Evolutionary conservation across 2,797 vertebrate species (phyloP), one percentile per base, ranked within the genome.

Genomic region (Apogon talboti): DNA sequence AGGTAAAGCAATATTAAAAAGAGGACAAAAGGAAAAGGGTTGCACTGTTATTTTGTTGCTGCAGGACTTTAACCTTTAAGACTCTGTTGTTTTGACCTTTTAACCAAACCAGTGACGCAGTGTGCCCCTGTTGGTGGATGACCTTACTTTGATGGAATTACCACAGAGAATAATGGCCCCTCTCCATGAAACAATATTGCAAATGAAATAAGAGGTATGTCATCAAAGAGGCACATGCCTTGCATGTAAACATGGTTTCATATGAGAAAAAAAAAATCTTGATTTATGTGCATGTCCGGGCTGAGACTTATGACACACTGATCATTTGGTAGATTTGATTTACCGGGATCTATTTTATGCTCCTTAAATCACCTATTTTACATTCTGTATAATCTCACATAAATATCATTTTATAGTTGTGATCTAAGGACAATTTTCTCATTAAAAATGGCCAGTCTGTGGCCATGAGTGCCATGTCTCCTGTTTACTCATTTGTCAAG

Each of bases 91-190:
- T 88, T 82, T 91, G 91, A 91, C 90, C 89, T 92, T 92, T 91
- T 72, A 84, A 81, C 82, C 83, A 81, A 88, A 82, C 83, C 30
- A 0, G 57, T 90, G 90, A 91, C 49, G 81, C 75, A 70, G 81
- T 54, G 59, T 81, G 79, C 57, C 76, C 84, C 76, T 63, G 77
- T 83, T 81, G 73, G 82, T 59, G 74, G 70, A 75, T 91, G 89
- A 91, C 90, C 91, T 92, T 91, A 86, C 89, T 91, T 92, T 92
- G 90, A 92, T 91, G 89, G 87, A 85, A 87, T 87, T 85, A 88
- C 73, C 56, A 79, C 75, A 77, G 64, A 86, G 74, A 82, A 85
- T 78, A 82, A 85, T 82, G 47, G 73, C 45, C 28, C 11, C 7
- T 67, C 42, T 55, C 41, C 37, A 53, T 7, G 38, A 76, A 73